Evolutionary conservation across 2,113 vertebrate genomes (phyloP).

Genomic region (Melanostigma gelatinosum): DNA sequence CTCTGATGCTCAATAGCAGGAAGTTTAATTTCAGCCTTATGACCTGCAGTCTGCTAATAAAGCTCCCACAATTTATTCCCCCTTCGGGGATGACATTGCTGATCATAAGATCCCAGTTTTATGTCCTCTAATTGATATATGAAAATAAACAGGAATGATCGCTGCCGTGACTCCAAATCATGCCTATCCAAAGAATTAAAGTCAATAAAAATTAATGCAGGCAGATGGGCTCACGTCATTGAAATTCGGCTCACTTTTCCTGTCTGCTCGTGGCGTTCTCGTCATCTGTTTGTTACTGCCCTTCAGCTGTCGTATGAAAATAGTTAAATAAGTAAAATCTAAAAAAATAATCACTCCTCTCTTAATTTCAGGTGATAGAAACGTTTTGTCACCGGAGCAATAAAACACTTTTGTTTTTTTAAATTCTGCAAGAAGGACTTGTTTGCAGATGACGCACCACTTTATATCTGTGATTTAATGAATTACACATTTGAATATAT

Average conservation of each 20-base stretch:
- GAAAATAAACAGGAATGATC: constrained; percentile 78
- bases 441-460: constrained; percentile 9
- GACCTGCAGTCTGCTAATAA: constrained; percentile 61
- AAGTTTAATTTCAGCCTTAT: constrained; percentile 48
- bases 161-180: constrained; percentile 61
- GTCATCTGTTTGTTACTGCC: constrained; percentile 73
- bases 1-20: constrained; percentile 20
- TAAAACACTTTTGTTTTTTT: not conserved
- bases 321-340: constrained; percentile 41
- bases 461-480: constrained; percentile 1
- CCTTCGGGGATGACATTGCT: constrained; percentile 66
- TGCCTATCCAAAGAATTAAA: constrained; percentile 76
- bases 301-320: constrained; percentile 60
- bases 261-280: constrained; percentile 60
- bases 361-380: constrained; percentile 71
- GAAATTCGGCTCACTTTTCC: constrained; percentile 71
- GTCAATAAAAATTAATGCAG: constrained; percentile 77
- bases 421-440: not conserved
- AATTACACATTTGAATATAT: not conserved
- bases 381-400: constrained; percentile 42
- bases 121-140: constrained; percentile 78
- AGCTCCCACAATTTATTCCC: constrained; percentile 47
- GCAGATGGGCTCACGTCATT: constrained; percentile 77
- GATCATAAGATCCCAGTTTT: constrained; percentile 69
- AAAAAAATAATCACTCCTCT: constrained; percentile 49